A percentile compares a stretch with the other conserved stretches of the same genome.
Evolutionary conservation across 2,888 invertebrate genomes (phyloP).

Genomic region (Rhimphoctona megacephalus): DNA sequence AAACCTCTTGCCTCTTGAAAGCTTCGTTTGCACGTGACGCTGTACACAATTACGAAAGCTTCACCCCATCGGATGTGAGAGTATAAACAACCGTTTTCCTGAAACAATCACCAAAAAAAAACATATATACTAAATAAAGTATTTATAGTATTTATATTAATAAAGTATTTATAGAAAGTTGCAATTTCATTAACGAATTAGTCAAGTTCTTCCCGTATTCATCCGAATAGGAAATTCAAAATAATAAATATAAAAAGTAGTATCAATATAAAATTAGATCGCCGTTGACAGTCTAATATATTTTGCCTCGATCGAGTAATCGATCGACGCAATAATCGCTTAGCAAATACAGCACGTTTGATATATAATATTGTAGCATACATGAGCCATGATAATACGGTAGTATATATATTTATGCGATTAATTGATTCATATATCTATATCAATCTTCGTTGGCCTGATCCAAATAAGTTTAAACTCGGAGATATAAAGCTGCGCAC

Average conservation of each 20-base stretch:
- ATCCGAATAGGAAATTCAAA: neutral
- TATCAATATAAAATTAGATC: neutral
- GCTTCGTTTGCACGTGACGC: slow-evolving; percentile 91
- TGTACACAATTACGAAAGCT: slow-evolving; percentile 93
- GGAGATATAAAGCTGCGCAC: slow-evolving; percentile 3
- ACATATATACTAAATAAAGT: neutral
- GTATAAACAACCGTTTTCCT: slow-evolving; percentile 91
- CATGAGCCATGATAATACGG: neutral
- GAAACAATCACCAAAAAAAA: slow-evolving; percentile 77
- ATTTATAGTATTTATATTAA: too few species aligned
- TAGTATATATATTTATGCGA: neutral
- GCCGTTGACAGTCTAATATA: neutral
- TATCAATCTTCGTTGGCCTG: slow-evolving; percentile 43
- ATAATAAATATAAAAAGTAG: neutral
- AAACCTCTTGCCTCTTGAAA: slow-evolving; percentile 91
- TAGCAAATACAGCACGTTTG: neutral
- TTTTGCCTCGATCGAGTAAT: neutral
- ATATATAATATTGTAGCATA: neutral
- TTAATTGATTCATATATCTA: slow-evolving; percentile 33
- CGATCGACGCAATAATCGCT: neutral
- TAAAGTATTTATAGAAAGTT: neutral
- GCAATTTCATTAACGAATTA: neutral
- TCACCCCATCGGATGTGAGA: slow-evolving; percentile 94
- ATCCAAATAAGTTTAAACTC: slow-evolving; percentile 42
- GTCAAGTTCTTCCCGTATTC: neutral